Evolutionary conservation across 2,888 invertebrate genomes (phyloP).

Genomic region (Hypsopygia costalis): DNA sequence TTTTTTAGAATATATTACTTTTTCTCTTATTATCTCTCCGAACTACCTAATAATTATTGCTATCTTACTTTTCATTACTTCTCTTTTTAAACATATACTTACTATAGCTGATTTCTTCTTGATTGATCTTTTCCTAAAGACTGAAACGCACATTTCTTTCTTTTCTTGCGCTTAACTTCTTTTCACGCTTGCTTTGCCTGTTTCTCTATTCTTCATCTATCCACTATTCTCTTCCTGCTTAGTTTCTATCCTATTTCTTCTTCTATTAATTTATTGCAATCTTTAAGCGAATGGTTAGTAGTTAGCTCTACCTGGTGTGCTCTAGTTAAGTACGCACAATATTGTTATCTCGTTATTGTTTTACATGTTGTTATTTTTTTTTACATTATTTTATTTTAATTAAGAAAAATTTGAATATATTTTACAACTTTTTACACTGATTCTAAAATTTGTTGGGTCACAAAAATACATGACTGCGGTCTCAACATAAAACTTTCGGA

Average conservation of each 20-base stretch:
- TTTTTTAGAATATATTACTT: not conserved
- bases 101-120: no score
- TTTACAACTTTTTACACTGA: no score
- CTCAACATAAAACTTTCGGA: not conserved
- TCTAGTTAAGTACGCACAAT: conserved; percentile 42
- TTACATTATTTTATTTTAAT: no score
- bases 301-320: conserved; percentile 51
- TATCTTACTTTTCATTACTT: no score
- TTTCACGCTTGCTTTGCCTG: no score
- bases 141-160: no score
- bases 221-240: conserved; percentile 2
- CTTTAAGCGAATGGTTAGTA: conserved; percentile 3
- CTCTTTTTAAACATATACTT: no score
- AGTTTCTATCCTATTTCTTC: not conserved
- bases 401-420: no score
- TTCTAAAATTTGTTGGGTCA: not conserved
- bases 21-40: not conserved
- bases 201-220: not conserved
- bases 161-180: no score
- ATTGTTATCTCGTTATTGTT: conserved; percentile 34
- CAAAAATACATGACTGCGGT: not conserved
- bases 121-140: no score
- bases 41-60: no score
- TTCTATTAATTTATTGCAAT: no score
- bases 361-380: conserved; percentile 38